Conservation (phyloP, 2,113 vertebrate species). For the Pogona vitticeps region DNA sequence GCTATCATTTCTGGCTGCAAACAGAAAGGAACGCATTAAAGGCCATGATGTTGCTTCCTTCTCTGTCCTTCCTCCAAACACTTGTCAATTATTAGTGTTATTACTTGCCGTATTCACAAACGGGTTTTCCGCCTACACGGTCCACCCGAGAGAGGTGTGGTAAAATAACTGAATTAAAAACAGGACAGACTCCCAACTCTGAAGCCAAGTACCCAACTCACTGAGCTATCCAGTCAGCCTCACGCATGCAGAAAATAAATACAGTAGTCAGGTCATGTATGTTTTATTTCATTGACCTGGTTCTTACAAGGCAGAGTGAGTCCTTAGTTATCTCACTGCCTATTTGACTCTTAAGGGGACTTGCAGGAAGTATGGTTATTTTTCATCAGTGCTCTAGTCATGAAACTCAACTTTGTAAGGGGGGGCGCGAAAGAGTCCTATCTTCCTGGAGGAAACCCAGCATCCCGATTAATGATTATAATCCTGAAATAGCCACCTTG, state of each 20-base stretch:
- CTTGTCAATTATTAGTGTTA: too few species aligned
- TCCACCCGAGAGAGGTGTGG: too few species aligned
- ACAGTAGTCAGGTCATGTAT: not conserved
- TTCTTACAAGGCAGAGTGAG: not conserved
- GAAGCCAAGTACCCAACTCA: too few species aligned
- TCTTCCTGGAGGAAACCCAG: too few species aligned
- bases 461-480: not conserved
- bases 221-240: too few species aligned
- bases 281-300: not conserved
- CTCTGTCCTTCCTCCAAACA: not conserved
- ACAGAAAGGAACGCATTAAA: not conserved
- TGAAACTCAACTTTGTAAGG: not conserved
- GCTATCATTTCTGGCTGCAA: conserved; percentile 52
- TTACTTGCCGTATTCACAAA: too few species aligned
- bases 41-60: rapidly evolving
- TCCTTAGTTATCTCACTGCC: not conserved
- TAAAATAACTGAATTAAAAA: too few species aligned
- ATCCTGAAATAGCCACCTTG: not conserved
- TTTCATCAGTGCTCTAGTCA: not conserved
- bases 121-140: too few species aligned
- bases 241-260: not conserved
- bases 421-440: not conserved
- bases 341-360: not conserved
- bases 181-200: not conserved
- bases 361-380: not conserved